Base-by-base conservation (phyloP, 2,113 vertebrate species). In the Mirza zaza region DNA sequence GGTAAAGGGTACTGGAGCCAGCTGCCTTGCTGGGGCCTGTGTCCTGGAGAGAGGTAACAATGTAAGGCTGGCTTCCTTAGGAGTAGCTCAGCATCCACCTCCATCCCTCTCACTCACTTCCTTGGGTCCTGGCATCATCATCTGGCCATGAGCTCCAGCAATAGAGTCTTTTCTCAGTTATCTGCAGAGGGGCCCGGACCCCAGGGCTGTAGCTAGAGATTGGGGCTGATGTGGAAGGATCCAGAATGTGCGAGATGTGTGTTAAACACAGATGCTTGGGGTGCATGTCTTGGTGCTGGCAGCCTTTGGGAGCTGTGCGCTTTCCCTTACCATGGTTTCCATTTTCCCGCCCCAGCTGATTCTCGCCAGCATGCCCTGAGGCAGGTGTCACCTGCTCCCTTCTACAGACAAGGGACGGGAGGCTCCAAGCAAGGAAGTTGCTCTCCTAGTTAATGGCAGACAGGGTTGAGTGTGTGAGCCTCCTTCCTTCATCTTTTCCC, bases 231-330 rank as follows among this genome's bases (percentile, higher is more conserved):
- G 15, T 18, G 63, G 36, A 67, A 79, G 55, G 36, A 10, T 34
- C 17, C 73, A 4, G 18, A 6, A 9, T 9, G 8, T 67, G 6
- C 11, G n/a, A 90, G 20, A 34, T 55, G 13, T 17, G 9, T 39
- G 34, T 57, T 52, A 23, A 36, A 45, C 36, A 65, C 18, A 21
- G n/a, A 32, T 15, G 63, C 63, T 73, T 8, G 2, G 57, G 88
- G 18, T 9, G 14, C 13, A 4, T 67, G 73, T 50, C 67, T 45
- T 36, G 13, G 12, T 52, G 3, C 20, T 48, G 50, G 36, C 1
- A 0, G 55, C n/a, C 23, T 50, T 68, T 48, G 32, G 7, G 50
- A 39, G 14, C 21, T 14, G 7, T 2, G 4, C n/a, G 17, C 59
- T 67, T 65, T 65, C 36, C 45, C 39, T 27, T 13, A 45, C 2